Base-by-base conservation (phyloP, 2,113 vertebrate genomes). In the Hiodon tergisus region DNA sequence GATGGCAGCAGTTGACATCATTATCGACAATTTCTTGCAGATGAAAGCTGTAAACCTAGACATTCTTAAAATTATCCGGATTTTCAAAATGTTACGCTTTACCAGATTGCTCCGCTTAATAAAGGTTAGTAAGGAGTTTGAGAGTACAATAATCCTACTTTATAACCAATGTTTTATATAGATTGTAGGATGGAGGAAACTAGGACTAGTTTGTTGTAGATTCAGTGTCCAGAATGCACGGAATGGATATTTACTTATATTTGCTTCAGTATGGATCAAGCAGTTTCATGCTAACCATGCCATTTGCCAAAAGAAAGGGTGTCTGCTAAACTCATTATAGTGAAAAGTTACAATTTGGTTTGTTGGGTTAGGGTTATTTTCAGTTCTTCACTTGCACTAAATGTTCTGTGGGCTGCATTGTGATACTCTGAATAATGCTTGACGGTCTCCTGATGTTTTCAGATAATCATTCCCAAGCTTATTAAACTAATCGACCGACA, bases 391-490 rank as follows among this genome's bases (percentile, higher is more conserved):
- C 11, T 51, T 51, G 47, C 61, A 52, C 71, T 11, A 48, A 46
- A 47, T 73, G n/a, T 46, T 53, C 31, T 31, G 31, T 57, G 55
- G 6, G 53, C 16, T 61, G 8, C 10, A 59, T 54, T 50, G 4
- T 52, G 5, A 60, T 52, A 10, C 67, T 2, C 6, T 46, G 46
- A 47, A 5, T 70, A 31, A 31, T 31, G 31, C 31, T 31, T 31
- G 31, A 31, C 31, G 31, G 31, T 31, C 31, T 31, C 63, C 6
- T 67, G 5, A 69, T 57, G 4, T 53, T 85, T 80, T 78, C 74
- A 90, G 86, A 70, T 87, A 9, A 2, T 88, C 75, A 82, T 87
- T 68, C 86, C 87, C 72, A 85, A 73, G 59, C 53, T 84, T 11
- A 82, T 88, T 65, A 68, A 60, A 46, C 83, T 31, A 31, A 31